Percentiles rank a stretch among this genome's conserved stretches.
phyloP scores from a whole-genome alignment of 1,140 invertebrate species.

The Papilio dardanus region DNA sequence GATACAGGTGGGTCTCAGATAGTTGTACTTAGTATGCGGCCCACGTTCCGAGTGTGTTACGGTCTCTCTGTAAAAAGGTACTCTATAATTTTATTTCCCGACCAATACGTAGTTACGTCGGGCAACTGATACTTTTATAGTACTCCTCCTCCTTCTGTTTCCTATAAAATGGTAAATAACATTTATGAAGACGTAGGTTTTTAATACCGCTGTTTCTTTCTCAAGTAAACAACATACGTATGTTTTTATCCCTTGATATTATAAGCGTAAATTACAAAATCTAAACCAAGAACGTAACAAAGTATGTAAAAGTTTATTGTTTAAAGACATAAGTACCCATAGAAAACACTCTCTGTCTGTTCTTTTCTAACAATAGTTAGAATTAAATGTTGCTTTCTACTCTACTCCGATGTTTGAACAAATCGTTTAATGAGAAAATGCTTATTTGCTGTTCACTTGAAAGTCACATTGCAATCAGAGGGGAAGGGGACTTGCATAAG shows the following conservation, averaged over 20 bases:
- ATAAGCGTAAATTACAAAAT: too few relatives aligned
- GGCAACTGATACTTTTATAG: slow-evolving; percentile 74
- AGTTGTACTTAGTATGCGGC: slow-evolving; percentile 62
- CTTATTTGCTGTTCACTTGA: background rate
- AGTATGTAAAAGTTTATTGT: too few relatives aligned
- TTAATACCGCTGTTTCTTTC: background rate
- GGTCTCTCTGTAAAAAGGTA: slow-evolving; percentile 73
- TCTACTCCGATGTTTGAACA: background rate
- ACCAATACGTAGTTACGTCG: slow-evolving; percentile 74
- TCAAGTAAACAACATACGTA: slow-evolving; percentile 17
- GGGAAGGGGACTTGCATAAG: background rate
- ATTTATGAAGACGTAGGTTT: slow-evolving; percentile 30
- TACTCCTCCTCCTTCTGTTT: slow-evolving; percentile 47
- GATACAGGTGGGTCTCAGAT: slow-evolving; percentile 57
- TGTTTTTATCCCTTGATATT: too few relatives aligned
- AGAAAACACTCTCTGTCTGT: too few relatives aligned
- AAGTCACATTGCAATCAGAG: slow-evolving; percentile 7
- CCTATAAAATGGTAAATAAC: slow-evolving; percentile 53
- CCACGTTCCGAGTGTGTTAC: slow-evolving; percentile 66
- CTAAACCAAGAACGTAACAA: too few relatives aligned
- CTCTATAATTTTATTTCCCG: slow-evolving; percentile 80
- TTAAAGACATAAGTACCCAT: too few relatives aligned
- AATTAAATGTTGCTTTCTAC: too few relatives aligned
- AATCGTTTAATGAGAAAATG: slow-evolving; percentile 6
- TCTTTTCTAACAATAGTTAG: background rate